Evolutionary conservation across 2,113 vertebrate genomes (phyloP).

Genomic region (Apodemus sylvaticus): DNA sequence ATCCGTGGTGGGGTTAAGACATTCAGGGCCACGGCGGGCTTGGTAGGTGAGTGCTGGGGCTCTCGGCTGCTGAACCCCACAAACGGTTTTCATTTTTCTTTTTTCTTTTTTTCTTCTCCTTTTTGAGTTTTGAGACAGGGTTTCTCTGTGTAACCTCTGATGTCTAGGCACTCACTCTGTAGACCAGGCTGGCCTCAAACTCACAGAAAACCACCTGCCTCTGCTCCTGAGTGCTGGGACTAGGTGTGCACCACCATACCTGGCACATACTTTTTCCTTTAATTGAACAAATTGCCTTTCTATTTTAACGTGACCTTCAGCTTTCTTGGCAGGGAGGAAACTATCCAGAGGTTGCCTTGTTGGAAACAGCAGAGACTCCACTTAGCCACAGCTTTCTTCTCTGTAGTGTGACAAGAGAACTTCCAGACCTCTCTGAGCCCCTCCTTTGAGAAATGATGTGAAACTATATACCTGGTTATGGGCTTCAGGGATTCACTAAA

Average conservation of each 20-base stretch:
- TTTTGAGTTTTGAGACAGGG: no score
- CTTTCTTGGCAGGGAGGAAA: background rate
- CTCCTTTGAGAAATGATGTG: slow-evolving; percentile 37
- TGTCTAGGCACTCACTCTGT: no score
- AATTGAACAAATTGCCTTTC: background rate
- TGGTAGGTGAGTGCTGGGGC: background rate
- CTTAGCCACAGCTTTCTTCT: background rate
- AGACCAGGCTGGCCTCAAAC: no score
- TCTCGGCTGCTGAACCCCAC: background rate
- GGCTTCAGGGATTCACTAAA: background rate
- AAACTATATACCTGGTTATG: background rate
- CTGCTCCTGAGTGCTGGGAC: no score
- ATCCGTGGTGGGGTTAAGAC: background rate
- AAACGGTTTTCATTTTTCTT: background rate
- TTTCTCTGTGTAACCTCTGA: no score
- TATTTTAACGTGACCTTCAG: background rate
- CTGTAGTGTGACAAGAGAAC: background rate
- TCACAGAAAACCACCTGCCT: no score
- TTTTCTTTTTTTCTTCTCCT: background rate
- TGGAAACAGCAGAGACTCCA: background rate
- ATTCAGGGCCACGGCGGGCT: background rate
- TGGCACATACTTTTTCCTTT: background rate
- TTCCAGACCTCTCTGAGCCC: background rate
- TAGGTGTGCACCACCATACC: no score
- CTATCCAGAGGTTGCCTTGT: background rate